Base-by-base conservation (phyloP, 2,113 vertebrate genomes). In the Nycticryphes semicollaris region DNA sequence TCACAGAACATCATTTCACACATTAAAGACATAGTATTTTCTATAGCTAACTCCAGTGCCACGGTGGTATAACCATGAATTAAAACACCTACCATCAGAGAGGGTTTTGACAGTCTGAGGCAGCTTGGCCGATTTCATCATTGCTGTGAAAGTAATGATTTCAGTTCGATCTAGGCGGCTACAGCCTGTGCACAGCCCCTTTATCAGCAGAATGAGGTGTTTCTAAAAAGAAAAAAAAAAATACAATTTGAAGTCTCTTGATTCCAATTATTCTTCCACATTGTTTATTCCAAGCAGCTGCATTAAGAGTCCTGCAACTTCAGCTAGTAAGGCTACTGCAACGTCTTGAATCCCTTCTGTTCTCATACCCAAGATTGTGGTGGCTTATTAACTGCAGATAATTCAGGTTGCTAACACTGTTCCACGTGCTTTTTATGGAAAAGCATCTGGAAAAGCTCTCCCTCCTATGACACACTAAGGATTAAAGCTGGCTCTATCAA, bases 51-150 rank as follows among this genome's bases (percentile, higher is more conserved):
- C 47, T 68, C 37, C 53, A 84, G 60, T 10, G n/a, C 17, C 7
- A 31, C 73, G 80, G 39, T 9, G 17, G 50, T 16, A 14, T 0
- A 35, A 41, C n/a, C 17, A 9, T 5, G 3, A 12, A n/a, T 41
- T 8, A 33, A 27, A 62, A 5, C 12, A 56, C 98, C 96, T 91
- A 99, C 99, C 99, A 77, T 99, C 99, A 70, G 99, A 99, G 84
- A 99, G 99, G 4, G 99, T 99, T 98, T 99, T 99, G 96, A 99
- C 97, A 12, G 99, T 99, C 96, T 99, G 99, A 62, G 99, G 99
- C 96, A 99, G 98, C 97, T 99, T 99, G 94, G 99, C 99, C 8
- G 99, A 99, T 91, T 99, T 99, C 99, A 99, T 99, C 99, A 99
- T 99, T 4, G 99, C 99, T 24, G 99, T 99, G 94, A 99, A 99